phyloP scores from a whole-genome alignment of 2,888 invertebrate genomes.

The Halictus quadricinctus region DNA sequence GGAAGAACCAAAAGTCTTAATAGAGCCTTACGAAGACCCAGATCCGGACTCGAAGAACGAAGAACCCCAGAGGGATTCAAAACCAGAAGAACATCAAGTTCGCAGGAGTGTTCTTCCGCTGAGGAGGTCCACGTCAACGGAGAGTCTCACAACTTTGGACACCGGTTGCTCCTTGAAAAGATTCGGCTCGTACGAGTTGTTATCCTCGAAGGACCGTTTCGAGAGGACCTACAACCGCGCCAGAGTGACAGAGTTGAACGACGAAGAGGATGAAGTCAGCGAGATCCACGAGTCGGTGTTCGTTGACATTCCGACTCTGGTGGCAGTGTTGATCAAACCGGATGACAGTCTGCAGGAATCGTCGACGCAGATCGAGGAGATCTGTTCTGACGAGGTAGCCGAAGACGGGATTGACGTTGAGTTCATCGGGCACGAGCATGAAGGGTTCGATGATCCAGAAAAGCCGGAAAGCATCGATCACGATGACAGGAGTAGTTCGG shows the following conservation, averaged over 20 bases:
- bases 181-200: slow-evolving; percentile 69
- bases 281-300: slow-evolving; percentile 73
- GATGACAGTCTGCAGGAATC: slow-evolving; percentile 66
- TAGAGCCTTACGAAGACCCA: not conserved
- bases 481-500: slow-evolving; percentile 47
- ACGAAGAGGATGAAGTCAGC: slow-evolving; percentile 65
- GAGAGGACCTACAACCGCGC: slow-evolving; percentile 65
- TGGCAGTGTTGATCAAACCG: slow-evolving; percentile 77
- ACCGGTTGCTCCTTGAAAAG: slow-evolving; percentile 45
- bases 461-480: slow-evolving; percentile 46
- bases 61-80: not conserved
- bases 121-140: slow-evolving; percentile 67
- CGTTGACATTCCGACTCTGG: slow-evolving; percentile 77
- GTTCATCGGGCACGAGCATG: slow-evolving; percentile 46
- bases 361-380: slow-evolving; percentile 74
- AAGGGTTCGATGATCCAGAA: slow-evolving; percentile 38
- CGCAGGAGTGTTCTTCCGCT: slow-evolving; percentile 24
- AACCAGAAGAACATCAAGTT: slow-evolving; percentile 1
- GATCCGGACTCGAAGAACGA: not conserved
- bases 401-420: slow-evolving; percentile 70
- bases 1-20: not conserved
- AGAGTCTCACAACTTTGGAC: slow-evolving; percentile 51
- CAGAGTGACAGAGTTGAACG: slow-evolving; percentile 68
- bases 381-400: slow-evolving; percentile 67
- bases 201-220: slow-evolving; percentile 44